Evolutionary conservation across 1,140 invertebrate species (phyloP).

Genomic region (Charaxes varanes): DNA sequence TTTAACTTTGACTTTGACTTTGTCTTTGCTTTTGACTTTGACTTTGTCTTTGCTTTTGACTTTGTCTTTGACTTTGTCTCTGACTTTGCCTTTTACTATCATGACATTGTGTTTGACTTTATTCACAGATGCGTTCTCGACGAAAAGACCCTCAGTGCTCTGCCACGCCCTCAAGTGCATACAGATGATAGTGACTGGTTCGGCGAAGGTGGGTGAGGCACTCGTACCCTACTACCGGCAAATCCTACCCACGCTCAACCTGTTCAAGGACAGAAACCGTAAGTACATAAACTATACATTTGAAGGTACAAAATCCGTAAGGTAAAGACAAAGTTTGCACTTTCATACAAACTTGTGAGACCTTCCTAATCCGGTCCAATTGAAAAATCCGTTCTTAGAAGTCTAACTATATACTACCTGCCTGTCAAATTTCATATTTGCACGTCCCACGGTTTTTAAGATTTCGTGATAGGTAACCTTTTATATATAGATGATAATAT

Average conservation of each 20-base stretch:
- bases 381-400: too few species aligned
- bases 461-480: too few species aligned
- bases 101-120: neutral
- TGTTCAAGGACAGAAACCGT: slow-evolving; percentile 90
- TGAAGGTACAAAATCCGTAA: neutral
- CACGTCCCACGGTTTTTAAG: too few species aligned
- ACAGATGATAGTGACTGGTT: slow-evolving; percentile 87
- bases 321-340: neutral
- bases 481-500: too few species aligned
- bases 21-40: too few species aligned
- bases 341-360: neutral
- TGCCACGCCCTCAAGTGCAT: slow-evolving; percentile 87
- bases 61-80: too few species aligned
- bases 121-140: slow-evolving; percentile 85
- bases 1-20: too few species aligned
- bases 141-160: slow-evolving; percentile 84
- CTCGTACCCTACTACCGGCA: slow-evolving; percentile 95
- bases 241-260: slow-evolving; percentile 90
- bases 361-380: too few species aligned
- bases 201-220: slow-evolving; percentile 88
- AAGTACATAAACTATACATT: slow-evolving; percentile 25
- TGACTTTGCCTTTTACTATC: slow-evolving; percentile 19
- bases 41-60: too few species aligned
- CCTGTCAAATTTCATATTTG: too few species aligned
- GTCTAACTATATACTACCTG: too few species aligned